A percentile compares a stretch with the other conserved stretches of the same genome.
These are phyloP conservation scores for Pangasius djambal DNA, from an alignment of 2,797 vertebrate species.

Conservation along the genomic window DNA sequence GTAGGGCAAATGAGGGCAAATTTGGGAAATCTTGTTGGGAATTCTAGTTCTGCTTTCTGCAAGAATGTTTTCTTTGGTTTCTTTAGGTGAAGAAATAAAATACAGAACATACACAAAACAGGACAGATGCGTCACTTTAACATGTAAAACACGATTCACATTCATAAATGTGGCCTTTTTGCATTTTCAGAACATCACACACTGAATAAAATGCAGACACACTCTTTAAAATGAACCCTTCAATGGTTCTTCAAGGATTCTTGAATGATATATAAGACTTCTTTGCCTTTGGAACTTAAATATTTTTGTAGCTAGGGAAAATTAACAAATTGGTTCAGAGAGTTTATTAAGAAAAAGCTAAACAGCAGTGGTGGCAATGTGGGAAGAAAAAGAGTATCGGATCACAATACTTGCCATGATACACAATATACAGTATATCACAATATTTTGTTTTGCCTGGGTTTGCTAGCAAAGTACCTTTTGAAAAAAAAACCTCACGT, in stretches of 20 bases:
- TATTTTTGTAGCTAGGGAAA: neutral
- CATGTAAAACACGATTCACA: neutral
- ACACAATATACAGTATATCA: neutral
- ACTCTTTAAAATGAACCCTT: neutral
- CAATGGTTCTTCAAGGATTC: neutral
- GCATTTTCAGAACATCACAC: neutral
- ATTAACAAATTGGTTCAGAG: neutral
- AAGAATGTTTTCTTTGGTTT: neutral
- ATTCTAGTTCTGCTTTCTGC: neutral
- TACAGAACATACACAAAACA: neutral
- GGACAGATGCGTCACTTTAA: neutral
- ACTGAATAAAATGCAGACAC: too few species aligned
- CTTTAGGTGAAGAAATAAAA: neutral
- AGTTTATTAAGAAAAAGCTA: neutral
- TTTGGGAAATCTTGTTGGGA: neutral
- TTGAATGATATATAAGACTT: neutral
- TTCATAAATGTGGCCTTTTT: too few species aligned
- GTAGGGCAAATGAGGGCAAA: slow-evolving; percentile 2
- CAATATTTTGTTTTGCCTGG: neutral
- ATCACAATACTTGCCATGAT: neutral
- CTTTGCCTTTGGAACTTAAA: neutral
- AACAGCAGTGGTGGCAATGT: neutral
- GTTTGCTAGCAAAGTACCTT: too few species aligned
- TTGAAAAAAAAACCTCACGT: neutral
- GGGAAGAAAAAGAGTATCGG: neutral